A percentile compares a stretch with the other conserved stretches of the same genome.
phyloP scores from a whole-genome alignment of 2,888 invertebrate species.

The Meteorus cinctellus region DNA sequence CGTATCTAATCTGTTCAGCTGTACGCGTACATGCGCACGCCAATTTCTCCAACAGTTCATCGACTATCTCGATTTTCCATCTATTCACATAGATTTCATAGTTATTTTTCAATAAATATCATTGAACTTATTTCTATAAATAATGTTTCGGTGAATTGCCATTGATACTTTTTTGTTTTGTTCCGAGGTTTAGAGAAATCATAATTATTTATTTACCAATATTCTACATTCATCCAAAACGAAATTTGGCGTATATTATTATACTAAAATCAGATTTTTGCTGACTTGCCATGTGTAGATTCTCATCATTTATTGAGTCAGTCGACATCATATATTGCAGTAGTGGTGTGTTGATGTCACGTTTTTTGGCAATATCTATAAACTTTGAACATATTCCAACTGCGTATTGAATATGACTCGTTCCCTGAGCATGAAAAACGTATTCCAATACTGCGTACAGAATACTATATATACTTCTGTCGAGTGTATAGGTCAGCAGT shows the following conservation, averaged over 20 bases:
- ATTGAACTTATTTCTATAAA: background rate
- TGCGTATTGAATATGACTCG: background rate
- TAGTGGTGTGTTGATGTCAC: background rate
- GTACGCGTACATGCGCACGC: conserved; percentile 6
- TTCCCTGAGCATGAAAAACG: background rate
- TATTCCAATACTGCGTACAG: background rate
- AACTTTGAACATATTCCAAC: background rate
- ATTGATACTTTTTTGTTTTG: background rate
- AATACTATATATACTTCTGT: background rate
- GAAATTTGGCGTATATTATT: too few relatives aligned
- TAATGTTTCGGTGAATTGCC: background rate
- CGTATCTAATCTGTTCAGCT: conserved; percentile 1
- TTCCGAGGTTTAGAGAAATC: background rate
- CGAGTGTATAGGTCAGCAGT: too few relatives aligned
- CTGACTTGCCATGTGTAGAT: background rate
- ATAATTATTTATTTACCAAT: background rate
- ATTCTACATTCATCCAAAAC: background rate
- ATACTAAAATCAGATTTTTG: background rate
- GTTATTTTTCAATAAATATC: background rate
- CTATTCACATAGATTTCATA: background rate
- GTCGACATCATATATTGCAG: background rate
- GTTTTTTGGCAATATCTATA: background rate
- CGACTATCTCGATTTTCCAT: background rate
- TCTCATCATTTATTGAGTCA: background rate
- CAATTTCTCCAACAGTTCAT: conserved; percentile 1